phyloP scores from a whole-genome alignment of 2,113 vertebrate genomes.

The Oceanites oceanicus region DNA sequence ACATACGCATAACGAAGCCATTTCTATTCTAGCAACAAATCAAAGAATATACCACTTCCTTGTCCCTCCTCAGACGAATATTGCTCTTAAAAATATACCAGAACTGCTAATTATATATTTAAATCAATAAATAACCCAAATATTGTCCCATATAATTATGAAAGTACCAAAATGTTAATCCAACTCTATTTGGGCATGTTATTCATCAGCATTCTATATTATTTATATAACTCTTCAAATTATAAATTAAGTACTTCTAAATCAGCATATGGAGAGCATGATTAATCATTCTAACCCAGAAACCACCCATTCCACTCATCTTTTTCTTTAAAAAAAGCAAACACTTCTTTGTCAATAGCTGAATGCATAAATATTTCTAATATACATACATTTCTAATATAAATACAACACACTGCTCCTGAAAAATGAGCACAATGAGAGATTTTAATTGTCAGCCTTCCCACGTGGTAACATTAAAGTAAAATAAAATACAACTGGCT shows the following conservation, averaged over 20 bases:
- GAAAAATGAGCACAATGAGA: constrained; percentile 1
- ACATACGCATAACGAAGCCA: background rate
- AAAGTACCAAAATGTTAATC: background rate
- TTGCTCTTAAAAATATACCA: background rate
- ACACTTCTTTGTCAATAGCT: background rate
- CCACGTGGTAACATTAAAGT: background rate
- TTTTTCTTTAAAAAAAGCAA: background rate
- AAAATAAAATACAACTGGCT: background rate
- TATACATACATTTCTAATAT: background rate
- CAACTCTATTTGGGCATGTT: background rate
- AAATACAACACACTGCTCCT: background rate
- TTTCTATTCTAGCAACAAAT: background rate
- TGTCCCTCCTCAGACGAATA: background rate
- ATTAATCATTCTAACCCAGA: background rate
- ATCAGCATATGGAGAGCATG: background rate
- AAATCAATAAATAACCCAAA: background rate
- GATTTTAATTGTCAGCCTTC: background rate
- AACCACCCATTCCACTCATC: background rate
- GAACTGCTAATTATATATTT: background rate
- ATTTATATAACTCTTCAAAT: background rate
- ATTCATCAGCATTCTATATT: background rate
- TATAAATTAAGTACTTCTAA: background rate
- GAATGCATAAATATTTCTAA: background rate
- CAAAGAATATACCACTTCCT: background rate
- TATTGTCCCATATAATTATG: background rate